A percentile compares a stretch with the other conserved stretches of the same genome.
These are phyloP conservation scores for Morone chrysops DNA, from an alignment of 2,113 vertebrate genomes.

Conservation along the genomic window DNA sequence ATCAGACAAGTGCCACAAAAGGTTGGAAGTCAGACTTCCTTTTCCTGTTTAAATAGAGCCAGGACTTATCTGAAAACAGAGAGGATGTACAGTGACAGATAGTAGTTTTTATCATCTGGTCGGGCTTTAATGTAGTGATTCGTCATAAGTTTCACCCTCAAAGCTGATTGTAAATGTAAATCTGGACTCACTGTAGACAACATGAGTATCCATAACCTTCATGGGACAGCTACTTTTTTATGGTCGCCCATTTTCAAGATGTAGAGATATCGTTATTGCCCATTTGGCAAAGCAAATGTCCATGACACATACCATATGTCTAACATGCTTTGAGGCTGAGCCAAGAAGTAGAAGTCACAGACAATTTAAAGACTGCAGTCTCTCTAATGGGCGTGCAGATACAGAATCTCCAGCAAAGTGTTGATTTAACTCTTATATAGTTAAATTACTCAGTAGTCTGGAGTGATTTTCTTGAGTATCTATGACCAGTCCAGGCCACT, in stretches of 20 bases:
- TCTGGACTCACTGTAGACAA: conserved; percentile 20
- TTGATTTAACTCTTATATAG: background rate
- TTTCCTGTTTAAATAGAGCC: conserved; percentile 75
- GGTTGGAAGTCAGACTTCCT: conserved; percentile 71
- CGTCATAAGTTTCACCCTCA: conserved; percentile 32
- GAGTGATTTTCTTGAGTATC: conserved; percentile 16
- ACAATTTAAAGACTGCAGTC: conserved; percentile 14
- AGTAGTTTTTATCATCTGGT: conserved; percentile 50
- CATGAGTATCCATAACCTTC: conserved; percentile 4
- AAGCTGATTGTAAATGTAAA: conserved; percentile 39
- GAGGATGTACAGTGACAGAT: conserved; percentile 61
- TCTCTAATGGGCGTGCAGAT: conserved; percentile 1
- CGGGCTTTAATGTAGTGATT: conserved; percentile 37
- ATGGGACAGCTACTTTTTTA: conserved; percentile 20
- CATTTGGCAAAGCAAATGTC: conserved; percentile 18
- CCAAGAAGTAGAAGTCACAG: conserved; percentile 43
- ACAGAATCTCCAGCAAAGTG: background rate
- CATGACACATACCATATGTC: background rate
- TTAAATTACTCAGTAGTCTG: background rate
- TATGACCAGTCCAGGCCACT: conserved; percentile 17
- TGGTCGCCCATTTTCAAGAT: conserved; percentile 30
- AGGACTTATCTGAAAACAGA: conserved; percentile 59
- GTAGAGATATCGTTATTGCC: conserved; percentile 26
- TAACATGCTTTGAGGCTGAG: conserved; percentile 47
- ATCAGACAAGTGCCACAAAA: conserved; percentile 68